A percentile compares a stretch with the other conserved stretches of the same genome.
phyloP scores from a whole-genome alignment of 1,140 invertebrate genomes.

The Sweltsa coloradensis region DNA sequence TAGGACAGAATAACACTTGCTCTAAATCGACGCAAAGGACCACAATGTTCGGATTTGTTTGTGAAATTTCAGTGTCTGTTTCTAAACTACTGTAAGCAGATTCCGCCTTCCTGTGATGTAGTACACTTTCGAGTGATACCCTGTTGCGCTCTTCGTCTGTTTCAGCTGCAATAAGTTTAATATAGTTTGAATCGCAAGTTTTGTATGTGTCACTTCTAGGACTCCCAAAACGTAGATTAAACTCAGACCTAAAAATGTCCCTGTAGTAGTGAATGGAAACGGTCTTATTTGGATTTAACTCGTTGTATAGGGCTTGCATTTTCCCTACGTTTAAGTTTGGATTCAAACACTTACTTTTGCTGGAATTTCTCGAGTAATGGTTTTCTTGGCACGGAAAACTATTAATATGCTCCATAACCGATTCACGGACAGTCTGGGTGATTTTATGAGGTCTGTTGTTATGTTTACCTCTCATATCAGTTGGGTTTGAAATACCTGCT shows the following conservation, averaged over 20 bases:
- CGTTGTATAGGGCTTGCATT: slow-evolving; percentile 6
- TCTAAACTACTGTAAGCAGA: background rate
- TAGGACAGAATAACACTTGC: slow-evolving; percentile 8
- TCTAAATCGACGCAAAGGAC: background rate
- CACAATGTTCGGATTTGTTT: background rate
- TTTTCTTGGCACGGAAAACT: slow-evolving; percentile 1
- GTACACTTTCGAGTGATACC: background rate
- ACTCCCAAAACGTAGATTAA: slow-evolving; percentile 7
- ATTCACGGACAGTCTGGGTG: background rate
- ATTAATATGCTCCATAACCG: slow-evolving; percentile 7
- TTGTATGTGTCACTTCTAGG: slow-evolving; percentile 9
- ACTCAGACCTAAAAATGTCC: slow-evolving; percentile 9
- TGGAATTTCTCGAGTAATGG: slow-evolving; percentile 8
- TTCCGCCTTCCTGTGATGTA: slow-evolving; percentile 1
- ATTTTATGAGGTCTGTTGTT: slow-evolving; percentile 10
- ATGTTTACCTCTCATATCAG: slow-evolving; percentile 6
- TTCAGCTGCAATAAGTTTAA: background rate
- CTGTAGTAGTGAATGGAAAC: slow-evolving; percentile 6
- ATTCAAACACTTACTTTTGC: background rate
- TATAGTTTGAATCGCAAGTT: slow-evolving; percentile 4
- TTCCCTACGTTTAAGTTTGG: slow-evolving; percentile 3
- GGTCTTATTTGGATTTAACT: slow-evolving; percentile 8
- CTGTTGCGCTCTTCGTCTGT: background rate
- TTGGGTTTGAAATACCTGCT: slow-evolving; percentile 1
- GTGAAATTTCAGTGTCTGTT: background rate